Percentiles rank a stretch among this genome's conserved stretches.
phyloP scores from a whole-genome alignment of 1,140 invertebrate genomes.

The Tribolium castaneum region DNA sequence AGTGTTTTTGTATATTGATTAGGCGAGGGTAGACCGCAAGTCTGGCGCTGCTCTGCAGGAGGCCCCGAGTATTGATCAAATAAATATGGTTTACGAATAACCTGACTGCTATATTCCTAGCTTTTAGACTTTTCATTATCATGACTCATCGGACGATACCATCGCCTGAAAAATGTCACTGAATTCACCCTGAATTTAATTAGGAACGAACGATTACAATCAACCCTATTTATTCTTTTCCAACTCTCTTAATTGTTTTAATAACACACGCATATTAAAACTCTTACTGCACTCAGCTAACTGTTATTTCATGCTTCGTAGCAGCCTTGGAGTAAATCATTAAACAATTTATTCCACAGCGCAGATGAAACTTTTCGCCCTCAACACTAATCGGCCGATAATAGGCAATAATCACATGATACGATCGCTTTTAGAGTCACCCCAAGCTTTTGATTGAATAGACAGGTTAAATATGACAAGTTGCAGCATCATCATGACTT shows the following conservation, averaged over 20 bases:
- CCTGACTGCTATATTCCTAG: conserved; percentile 25
- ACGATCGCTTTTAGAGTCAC: not conserved
- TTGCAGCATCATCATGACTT: conserved; percentile 54
- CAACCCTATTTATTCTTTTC: not conserved
- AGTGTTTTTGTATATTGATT: conserved; percentile 61
- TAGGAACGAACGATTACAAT: not conserved
- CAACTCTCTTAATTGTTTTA: not conserved
- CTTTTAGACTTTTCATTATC: conserved; percentile 41
- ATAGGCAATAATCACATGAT: too few relatives aligned
- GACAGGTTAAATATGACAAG: conserved; percentile 56
- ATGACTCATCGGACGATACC: conserved; percentile 27
- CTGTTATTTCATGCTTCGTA: not conserved
- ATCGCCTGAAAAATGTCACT: conserved; percentile 25
- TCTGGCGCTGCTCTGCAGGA: conserved; percentile 59
- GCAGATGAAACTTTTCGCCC: not conserved
- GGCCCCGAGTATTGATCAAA: conserved; percentile 60
- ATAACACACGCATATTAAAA: not conserved
- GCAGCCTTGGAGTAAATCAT: not conserved
- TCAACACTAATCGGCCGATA: too few relatives aligned
- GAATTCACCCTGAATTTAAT: not conserved
- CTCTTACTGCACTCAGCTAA: not conserved
- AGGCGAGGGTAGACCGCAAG: conserved; percentile 57
- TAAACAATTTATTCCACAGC: not conserved
- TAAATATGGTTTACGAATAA: conserved; percentile 54
- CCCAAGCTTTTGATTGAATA: conserved; percentile 51